These are phyloP conservation scores for Gnathonemus longibarbis DNA, from an alignment of 2,113 vertebrate species.

Conservation along the genomic window DNA sequence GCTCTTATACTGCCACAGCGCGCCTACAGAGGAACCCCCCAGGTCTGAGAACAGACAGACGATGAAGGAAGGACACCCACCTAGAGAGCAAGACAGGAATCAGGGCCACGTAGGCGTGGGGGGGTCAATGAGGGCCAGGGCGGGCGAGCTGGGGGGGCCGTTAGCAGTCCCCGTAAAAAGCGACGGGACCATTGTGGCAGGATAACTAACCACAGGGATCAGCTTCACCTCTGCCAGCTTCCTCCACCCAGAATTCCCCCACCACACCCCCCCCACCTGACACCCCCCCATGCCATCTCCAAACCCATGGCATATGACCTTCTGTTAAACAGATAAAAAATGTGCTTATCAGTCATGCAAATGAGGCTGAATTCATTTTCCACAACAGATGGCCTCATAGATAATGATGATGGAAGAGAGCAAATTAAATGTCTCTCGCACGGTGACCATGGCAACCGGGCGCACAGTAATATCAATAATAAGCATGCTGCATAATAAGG, in stretches of 20 bases:
- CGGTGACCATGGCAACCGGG: constrained; percentile 98
- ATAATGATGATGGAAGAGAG: constrained; percentile 99
- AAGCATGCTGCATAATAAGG: constrained; percentile 98
- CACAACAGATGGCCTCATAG: constrained; percentile 99
- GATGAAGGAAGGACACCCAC: constrained; percentile 4
- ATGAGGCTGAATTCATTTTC: constrained; percentile 99
- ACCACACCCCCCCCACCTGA: constrained; percentile 56
- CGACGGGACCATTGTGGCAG: not conserved
- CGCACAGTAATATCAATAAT: constrained; percentile 99
- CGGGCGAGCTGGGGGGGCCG: constrained; percentile 46
- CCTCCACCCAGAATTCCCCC: constrained; percentile 63
- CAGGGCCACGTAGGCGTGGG: constrained; percentile 34
- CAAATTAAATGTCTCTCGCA: constrained; percentile 99
- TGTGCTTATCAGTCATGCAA: constrained; percentile 99
- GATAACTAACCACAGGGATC: not conserved
- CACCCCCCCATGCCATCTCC: constrained; percentile 69
- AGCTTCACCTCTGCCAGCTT: constrained; percentile 57
- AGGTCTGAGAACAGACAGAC: constrained; percentile 16
- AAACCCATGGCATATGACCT: constrained; percentile 99
- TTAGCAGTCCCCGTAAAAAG: not conserved
- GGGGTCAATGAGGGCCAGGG: constrained; percentile 37
- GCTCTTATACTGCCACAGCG: not conserved
- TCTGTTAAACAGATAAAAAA: constrained; percentile 99
- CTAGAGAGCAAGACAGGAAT: not conserved
- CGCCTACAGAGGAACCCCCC: not conserved